phyloP scores from a whole-genome alignment of 2,113 vertebrate genomes.

The Lepidothrix coronata region DNA sequence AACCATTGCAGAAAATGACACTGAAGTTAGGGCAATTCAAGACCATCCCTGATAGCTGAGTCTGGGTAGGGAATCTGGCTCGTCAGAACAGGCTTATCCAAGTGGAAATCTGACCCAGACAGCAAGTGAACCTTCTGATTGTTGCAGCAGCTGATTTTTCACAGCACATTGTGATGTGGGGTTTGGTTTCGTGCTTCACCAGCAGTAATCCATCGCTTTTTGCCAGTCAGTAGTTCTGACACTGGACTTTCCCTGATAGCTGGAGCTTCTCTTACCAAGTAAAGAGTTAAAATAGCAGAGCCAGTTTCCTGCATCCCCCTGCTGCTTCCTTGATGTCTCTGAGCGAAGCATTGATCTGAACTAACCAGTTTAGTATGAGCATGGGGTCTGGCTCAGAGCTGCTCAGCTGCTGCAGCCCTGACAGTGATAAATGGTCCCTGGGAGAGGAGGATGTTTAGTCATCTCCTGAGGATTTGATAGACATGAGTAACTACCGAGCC shows the following conservation, averaged over 20 bases:
- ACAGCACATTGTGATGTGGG: neutral
- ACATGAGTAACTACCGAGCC: neutral
- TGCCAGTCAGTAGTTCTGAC: neutral
- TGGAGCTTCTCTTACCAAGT: neutral
- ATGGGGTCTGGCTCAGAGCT: neutral
- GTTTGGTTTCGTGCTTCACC: neutral
- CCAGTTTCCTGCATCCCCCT: neutral
- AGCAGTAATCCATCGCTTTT: neutral
- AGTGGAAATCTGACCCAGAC: neutral
- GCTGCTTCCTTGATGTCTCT: neutral
- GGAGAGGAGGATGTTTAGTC: neutral
- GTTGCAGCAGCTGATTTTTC: neutral
- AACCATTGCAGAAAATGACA: neutral
- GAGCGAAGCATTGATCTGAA: neutral
- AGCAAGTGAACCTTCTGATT: neutral
- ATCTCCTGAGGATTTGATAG: neutral
- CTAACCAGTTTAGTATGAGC: neutral
- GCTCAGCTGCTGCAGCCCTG: neutral
- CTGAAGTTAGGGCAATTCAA: fast-evolving
- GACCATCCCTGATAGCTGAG: neutral
- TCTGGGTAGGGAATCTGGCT: neutral
- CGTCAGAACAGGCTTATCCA: neutral
- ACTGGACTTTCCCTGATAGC: neutral
- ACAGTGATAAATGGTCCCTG: neutral
- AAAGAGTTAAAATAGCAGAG: neutral